Base-by-base conservation (phyloP, 2,888 invertebrate species). In the Lacanobia oleracea region DNA sequence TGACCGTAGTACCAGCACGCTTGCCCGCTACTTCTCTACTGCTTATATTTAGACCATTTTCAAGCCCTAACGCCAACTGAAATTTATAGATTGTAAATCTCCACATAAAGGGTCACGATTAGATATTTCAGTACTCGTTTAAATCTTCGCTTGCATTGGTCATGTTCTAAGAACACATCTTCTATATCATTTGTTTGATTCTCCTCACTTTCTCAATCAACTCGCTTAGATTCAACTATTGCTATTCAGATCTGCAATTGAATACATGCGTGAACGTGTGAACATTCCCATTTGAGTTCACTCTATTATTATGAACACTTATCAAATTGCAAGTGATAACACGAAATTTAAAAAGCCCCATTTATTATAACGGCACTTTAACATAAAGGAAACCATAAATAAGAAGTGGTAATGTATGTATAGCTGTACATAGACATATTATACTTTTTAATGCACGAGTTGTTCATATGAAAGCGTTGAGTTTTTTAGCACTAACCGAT, bases 61-160 rank as follows among this genome's bases (percentile, higher is more conserved):
- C 65, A 65, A 86, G 72, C 84, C 80, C 73, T 84, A 88, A 86
- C 88, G 87, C 83, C 81, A 86, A 84, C 84, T 73, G 86, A 88
- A 88, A 90, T 91, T 90, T 91, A 91, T 86, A 68, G 87, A 88
- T 63, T 85, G 84, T 85, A 89, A 91, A 91, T 92, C 85, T 87
- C 83, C 86, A 83, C 85, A 84, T 84, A 89, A 91, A 89, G 88
- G 87, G 82, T 87, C 81, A 75, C 75, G 75, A 82, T 86, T 80
- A 75, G 67, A 77, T 87, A 87, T 89, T 90, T 87, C 79, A 81
- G 72, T 80, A 82, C 83, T 86, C 84, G 80, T 78, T 84, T 78
- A 77, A 81, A 54, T 51, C 53, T 7, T 51, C 21, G 23, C 48
- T 60, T 64, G 40, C 27, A 23, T 40, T 65, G 33, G 27, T 72